These are phyloP conservation scores for Siniperca obscura DNA, from an alignment of 2,797 vertebrate species.

Conservation along the genomic window DNA sequence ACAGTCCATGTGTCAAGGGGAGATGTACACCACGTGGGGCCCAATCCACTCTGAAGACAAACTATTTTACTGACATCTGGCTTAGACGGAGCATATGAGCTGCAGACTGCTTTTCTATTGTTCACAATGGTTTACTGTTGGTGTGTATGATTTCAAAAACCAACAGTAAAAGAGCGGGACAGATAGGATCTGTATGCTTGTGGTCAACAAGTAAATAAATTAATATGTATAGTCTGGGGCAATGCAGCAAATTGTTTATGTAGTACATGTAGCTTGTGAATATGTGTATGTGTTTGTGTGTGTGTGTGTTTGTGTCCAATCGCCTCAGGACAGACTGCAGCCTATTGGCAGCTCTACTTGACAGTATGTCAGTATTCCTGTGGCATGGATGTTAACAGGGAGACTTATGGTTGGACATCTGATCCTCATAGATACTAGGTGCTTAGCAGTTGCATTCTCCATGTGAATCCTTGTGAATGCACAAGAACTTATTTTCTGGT, in stretches of 20 bases:
- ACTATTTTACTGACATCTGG: constrained; percentile 34
- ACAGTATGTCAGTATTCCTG: constrained; percentile 60
- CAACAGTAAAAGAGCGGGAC: constrained; percentile 1
- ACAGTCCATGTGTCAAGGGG: constrained; percentile 24
- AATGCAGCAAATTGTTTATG: constrained; percentile 25
- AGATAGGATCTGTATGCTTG: constrained; percentile 10
- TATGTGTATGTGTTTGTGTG: constrained; percentile 4
- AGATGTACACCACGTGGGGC: constrained; percentile 20
- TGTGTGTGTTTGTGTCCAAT: constrained; percentile 43
- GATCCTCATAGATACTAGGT: constrained; percentile 50
- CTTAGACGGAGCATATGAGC: constrained; percentile 11
- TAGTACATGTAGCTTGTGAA: constrained; percentile 5
- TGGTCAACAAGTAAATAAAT: constrained; percentile 13
- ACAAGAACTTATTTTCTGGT: constrained; percentile 58
- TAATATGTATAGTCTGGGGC: neutral
- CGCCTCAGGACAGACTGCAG: constrained; percentile 58
- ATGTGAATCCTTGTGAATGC: constrained; percentile 34
- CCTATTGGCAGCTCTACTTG: constrained; percentile 65
- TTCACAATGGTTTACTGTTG: neutral
- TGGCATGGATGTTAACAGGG: constrained; percentile 63
- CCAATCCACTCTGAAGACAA: constrained; percentile 23
- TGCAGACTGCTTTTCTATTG: constrained; percentile 1
- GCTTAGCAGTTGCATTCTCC: constrained; percentile 47
- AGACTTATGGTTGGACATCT: constrained; percentile 61
- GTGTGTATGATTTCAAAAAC: neutral